Percentiles rank a stretch among this genome's conserved stretches.
These are phyloP conservation scores for Empidonax alnorum DNA, from an alignment of 2,113 vertebrate species.

Conservation along the genomic window DNA sequence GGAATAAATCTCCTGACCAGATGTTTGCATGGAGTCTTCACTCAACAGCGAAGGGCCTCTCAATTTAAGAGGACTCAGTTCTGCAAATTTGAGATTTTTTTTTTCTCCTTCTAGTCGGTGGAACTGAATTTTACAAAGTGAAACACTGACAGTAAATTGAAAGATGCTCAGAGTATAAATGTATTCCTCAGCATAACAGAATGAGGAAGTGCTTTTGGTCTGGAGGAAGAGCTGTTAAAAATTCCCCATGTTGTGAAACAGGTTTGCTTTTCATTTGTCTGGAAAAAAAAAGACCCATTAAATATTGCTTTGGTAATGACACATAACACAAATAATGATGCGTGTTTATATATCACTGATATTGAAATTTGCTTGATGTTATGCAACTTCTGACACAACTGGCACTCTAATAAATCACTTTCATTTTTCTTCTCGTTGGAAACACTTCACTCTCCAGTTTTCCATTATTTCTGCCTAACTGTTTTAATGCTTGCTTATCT, in stretches of 20 bases:
- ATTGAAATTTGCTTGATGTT: background rate
- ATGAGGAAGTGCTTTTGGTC: conserved; percentile 30
- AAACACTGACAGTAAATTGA: background rate
- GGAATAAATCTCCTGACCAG: background rate
- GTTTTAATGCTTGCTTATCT: background rate
- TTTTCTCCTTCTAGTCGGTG: background rate
- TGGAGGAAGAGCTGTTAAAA: conserved; percentile 22
- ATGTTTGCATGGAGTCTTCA: background rate
- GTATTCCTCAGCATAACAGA: background rate
- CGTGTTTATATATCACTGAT: background rate
- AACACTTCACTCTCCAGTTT: background rate
- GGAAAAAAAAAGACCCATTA: background rate
- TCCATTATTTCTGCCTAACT: background rate
- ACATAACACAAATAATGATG: background rate
- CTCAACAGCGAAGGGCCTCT: background rate
- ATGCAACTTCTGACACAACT: background rate
- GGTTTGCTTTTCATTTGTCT: background rate
- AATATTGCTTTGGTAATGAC: background rate
- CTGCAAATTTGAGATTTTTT: background rate
- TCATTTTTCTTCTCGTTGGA: background rate
- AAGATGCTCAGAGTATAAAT: background rate
- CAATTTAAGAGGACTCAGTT: background rate
- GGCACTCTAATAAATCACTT: background rate
- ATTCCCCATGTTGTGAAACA: conserved; percentile 14
- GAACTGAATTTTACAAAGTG: background rate